Base-by-base conservation (phyloP, 2,797 vertebrate genomes). In the Myripristis murdjan region DNA sequence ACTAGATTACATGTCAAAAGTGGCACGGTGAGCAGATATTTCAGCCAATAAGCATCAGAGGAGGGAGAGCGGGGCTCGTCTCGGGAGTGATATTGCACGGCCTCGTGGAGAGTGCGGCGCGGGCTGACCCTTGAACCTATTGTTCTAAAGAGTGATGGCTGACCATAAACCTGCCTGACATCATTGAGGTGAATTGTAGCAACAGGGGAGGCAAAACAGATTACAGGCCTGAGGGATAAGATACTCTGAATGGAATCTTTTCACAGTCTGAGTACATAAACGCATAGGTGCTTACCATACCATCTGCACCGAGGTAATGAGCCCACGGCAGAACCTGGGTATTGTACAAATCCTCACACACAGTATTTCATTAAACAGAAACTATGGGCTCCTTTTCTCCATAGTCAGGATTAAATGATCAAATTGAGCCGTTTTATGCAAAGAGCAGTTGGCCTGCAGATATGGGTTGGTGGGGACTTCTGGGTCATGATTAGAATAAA, bases 1-100 rank as follows among this genome's bases (percentile, higher is more conserved):
- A 79, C 73, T 90, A 90, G 89, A 92, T 92, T 90, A 92, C 87
- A 88, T 89, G 90, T 93, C 88, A 91, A 88, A 91, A 86, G 87
- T 81, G 75, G 84, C 83, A 71, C 73, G 48, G 83, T 6, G 71
- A 90, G 86, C 87, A 89, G 77, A 92, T 92, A 91, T 93, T 90
- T 92, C 83, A 90, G 86, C 74, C 83, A 91, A 83, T 89, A 86
- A 90, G 82, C 55, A 75, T 8, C 33, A 66, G 70, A 0, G 59
- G 56, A 49, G 55, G 67, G 73, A 66, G 60, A 60, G 73, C 49
- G 1, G 59, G 55, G 62, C 69, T 77, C 28, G 35, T 81, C 84
- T 81, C n/a, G 0, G 24, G 79, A 81, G 81, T 41, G 80, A 89
- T 89, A 89, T 83, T 83, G 85, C 71, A 60, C 1, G 31, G 81